Base-by-base conservation (phyloP, 2,888 invertebrate species). In the Amaurobius ferox region DNA sequence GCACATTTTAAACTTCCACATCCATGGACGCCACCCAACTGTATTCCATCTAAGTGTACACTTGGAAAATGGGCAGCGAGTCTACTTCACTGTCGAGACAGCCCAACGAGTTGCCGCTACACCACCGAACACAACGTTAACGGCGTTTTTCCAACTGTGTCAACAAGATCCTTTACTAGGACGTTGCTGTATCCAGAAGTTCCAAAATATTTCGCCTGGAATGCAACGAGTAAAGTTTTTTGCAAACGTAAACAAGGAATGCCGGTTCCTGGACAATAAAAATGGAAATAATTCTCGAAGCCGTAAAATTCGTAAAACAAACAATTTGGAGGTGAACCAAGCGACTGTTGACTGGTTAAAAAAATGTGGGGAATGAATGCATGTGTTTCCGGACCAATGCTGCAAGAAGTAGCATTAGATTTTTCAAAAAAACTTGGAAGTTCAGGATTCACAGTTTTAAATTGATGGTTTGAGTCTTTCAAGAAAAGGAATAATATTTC, bases 21-120 rank as follows among this genome's bases (percentile, higher is more conserved):
- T 35, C 35, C 35, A 35, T 35, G 35, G 11, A 35, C 5, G 35
- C 6, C 7, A n/a, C 19, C 29, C 40, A 13, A 28, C 19, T 1
- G 64, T 40, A 16, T n/a, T 64, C 2, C 40, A 74, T 29, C 64
- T 74, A 0, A 29, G n/a, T n/a, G 64, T 74, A 1, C 64, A 64
- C 32, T 19, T 74, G 6, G 74, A 66, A 35, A 74, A 74, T 40
- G 74, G 74, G 0, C 40, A 74, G 64, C 11, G 66, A 74, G 64
- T 74, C 16, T 64, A 29, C 28, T 74, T 74, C 13, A 74, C 6
- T 6, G 16, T 23, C 5, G 40, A 35, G 26, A 74, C 62, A 62
- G 39, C 9, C 7, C 9, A 11, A n/a, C n/a, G 35, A 64, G 16
- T 28, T 0, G n/a, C 13, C 13, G 9, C 13, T 39, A 16, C 16